Conservation (phyloP, 2,888 invertebrate species). For the Leptura quadrifasciata region DNA sequence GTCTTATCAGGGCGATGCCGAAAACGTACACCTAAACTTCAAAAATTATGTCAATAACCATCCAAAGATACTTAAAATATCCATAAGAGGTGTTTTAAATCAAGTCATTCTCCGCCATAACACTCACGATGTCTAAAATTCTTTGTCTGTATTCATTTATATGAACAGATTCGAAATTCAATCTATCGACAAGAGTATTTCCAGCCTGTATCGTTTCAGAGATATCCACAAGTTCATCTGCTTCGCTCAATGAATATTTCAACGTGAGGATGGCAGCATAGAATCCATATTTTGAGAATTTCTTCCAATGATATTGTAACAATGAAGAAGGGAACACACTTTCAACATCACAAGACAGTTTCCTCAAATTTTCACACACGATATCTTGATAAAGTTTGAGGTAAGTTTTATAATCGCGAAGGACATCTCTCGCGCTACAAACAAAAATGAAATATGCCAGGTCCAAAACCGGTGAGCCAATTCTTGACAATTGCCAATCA, state of each 20-base stretch:
- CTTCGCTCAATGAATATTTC: slow-evolving; percentile 40
- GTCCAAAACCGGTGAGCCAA: slow-evolving; percentile 59
- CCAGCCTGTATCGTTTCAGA: not conserved
- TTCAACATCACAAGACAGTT: slow-evolving; percentile 58
- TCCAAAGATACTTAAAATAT: too few species aligned
- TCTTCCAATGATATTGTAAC: slow-evolving; percentile 42
- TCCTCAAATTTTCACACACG: slow-evolving; percentile 51
- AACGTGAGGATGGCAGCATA: slow-evolving; percentile 40
- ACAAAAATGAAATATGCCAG: slow-evolving; percentile 61
- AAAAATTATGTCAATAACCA: too few species aligned
- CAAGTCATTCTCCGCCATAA: slow-evolving; percentile 24
- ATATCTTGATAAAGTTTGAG: slow-evolving; percentile 60
- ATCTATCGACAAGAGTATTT: not conserved
- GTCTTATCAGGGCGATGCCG: too few species aligned
- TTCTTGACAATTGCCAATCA: slow-evolving; percentile 62
- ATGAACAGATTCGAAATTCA: not conserved
- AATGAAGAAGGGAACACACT: slow-evolving; percentile 51
- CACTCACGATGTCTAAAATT: slow-evolving; percentile 24
- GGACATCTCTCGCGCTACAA: slow-evolving; percentile 52
- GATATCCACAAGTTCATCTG: slow-evolving; percentile 38
- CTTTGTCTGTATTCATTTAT: not conserved
- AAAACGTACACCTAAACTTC: too few species aligned
- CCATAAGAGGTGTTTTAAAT: not conserved
- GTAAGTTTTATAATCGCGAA: slow-evolving; percentile 57
- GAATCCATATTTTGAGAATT: slow-evolving; percentile 35